phyloP scores from a whole-genome alignment of 2,888 invertebrate species.

The Agonopterix heracliana region DNA sequence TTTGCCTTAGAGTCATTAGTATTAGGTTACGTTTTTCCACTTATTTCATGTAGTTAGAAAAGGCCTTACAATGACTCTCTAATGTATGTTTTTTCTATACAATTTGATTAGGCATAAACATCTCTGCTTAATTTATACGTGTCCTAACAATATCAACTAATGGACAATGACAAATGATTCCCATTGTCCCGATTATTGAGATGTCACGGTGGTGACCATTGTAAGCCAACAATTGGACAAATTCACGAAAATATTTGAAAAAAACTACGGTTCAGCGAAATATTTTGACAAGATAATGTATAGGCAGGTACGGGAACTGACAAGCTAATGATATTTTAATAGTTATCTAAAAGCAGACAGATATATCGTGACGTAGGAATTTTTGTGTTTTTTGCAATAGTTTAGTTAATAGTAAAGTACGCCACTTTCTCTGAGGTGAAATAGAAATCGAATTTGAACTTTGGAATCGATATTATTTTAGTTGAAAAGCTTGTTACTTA shows the following conservation, averaged over 20 bases:
- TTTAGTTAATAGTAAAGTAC: neutral
- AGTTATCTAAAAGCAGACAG: constrained; percentile 26
- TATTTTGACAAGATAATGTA: constrained; percentile 74
- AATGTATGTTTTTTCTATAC: too few relatives aligned
- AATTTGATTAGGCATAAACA: too few relatives aligned
- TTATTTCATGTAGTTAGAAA: too few relatives aligned
- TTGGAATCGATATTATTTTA: too few relatives aligned
- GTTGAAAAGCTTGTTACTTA: too few relatives aligned
- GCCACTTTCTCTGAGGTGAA: too few relatives aligned
- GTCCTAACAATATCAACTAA: constrained; percentile 66
- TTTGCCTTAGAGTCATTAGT: too few relatives aligned
- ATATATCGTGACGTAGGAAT: constrained; percentile 7
- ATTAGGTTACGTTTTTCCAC: too few relatives aligned
- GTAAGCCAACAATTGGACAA: constrained; percentile 55
- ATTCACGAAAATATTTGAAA: constrained; percentile 56
- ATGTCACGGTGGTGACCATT: constrained; percentile 56
- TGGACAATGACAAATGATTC: constrained; percentile 74
- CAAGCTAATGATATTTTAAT: constrained; percentile 64
- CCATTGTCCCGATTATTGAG: constrained; percentile 64
- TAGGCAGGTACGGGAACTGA: constrained; percentile 52
- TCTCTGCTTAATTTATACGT: neutral
- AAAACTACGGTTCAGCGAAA: constrained; percentile 53
- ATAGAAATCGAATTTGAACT: too few relatives aligned
- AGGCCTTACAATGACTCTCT: too few relatives aligned
- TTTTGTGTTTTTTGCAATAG: constrained; percentile 6